Conservation (phyloP, 1,140 invertebrate species). For the Aphidius gifuensis region DNA sequence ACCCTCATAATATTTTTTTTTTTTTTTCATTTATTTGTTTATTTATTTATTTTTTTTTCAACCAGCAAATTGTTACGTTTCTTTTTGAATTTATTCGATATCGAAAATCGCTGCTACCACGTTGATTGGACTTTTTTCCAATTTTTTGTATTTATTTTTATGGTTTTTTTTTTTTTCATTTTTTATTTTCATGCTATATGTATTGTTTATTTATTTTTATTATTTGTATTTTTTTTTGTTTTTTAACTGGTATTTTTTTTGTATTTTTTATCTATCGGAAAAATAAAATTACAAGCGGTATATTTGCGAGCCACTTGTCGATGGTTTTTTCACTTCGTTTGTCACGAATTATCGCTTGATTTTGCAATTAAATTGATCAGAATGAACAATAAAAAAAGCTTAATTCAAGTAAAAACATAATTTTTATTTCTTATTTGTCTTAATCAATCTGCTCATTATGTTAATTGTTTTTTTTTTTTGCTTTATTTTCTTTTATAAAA, state of each 20-base stretch:
- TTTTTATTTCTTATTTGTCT: conserved; percentile 21
- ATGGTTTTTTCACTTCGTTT: conserved; percentile 9
- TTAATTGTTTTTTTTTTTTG: conserved; percentile 5
- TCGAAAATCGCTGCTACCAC: conserved; percentile 2
- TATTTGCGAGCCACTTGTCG: conserved; percentile 10
- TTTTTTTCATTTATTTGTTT: too few relatives aligned
- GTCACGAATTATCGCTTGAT: conserved; percentile 7
- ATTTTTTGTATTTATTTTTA: too few relatives aligned
- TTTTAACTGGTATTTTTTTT: too few relatives aligned
- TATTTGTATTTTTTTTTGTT: too few relatives aligned
- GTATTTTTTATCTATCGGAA: too few relatives aligned
- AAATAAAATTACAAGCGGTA: conserved; percentile 1
- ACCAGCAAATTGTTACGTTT: conserved; percentile 23
- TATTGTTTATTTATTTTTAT: too few relatives aligned
- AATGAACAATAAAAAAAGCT: conserved; percentile 27
- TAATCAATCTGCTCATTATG: conserved; percentile 41
- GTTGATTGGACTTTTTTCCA: conserved; percentile 10
- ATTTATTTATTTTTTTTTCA: background rate
- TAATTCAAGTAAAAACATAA: too few relatives aligned
- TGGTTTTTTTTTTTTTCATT: too few relatives aligned
- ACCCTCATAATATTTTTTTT: too few relatives aligned
- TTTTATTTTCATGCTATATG: too few relatives aligned
- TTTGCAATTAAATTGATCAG: conserved; percentile 33
- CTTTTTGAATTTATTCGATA: conserved; percentile 21
- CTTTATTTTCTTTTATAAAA: conserved; percentile 4